Evolutionary conservation across 2,888 invertebrate genomes (phyloP).

Genomic region (Rhingia rostrata): DNA sequence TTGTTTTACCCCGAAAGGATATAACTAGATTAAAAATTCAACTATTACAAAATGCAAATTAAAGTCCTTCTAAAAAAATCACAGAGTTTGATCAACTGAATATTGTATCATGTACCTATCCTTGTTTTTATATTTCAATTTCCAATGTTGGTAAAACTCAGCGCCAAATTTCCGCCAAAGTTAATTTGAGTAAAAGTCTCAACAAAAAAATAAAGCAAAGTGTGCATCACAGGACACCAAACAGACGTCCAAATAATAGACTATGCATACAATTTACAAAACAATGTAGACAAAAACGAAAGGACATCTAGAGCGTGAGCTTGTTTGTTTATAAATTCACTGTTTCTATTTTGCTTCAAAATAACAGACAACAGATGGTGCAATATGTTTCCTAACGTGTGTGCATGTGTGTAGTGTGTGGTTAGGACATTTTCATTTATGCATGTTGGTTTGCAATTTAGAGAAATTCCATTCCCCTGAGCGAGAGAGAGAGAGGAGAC

Average conservation of each 20-base stretch:
- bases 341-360: slow-evolving; percentile 21
- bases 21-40: too few species aligned
- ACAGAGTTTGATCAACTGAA: too few species aligned
- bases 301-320: not conserved
- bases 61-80: too few species aligned
- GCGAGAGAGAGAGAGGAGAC: slow-evolving; percentile 9
- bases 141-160: slow-evolving; percentile 18
- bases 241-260: slow-evolving; percentile 21
- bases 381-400: slow-evolving; percentile 10
- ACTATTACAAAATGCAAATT: too few species aligned
- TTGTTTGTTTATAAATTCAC: slow-evolving; percentile 17
- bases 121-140: not conserved
- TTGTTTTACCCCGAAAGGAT: too few species aligned
- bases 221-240: slow-evolving; percentile 12
- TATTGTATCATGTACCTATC: too few species aligned
- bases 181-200: slow-evolving; percentile 29
- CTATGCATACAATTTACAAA: slow-evolving; percentile 13
- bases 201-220: not conserved
- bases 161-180: slow-evolving; percentile 27
- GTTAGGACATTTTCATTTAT: slow-evolving; percentile 66
- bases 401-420: slow-evolving; percentile 12
- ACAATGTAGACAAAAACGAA: not conserved
- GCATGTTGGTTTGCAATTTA: slow-evolving; percentile 59
- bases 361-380: slow-evolving; percentile 60
- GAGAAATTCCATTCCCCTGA: slow-evolving; percentile 19